Conservation (phyloP, 2,888 invertebrate species). For the Chromoteleia sp. region DNA sequence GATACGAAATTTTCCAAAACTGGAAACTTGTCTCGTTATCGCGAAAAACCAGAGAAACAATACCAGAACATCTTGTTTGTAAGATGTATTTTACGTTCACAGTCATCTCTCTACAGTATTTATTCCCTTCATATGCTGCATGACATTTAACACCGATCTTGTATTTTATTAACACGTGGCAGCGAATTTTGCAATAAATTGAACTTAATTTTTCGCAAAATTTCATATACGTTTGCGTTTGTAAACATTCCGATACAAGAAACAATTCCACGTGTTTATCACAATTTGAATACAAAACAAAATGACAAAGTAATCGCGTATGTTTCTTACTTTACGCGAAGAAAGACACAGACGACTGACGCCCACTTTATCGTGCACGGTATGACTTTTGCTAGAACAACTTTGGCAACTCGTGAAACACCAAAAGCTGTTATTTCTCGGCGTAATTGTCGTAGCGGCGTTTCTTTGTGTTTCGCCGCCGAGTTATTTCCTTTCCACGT, state of each 20-base stretch:
- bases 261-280: background rate
- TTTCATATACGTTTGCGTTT: background rate
- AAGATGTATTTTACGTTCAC: background rate
- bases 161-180: slow-evolving; percentile 13
- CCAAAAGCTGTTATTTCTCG: slow-evolving; percentile 74
- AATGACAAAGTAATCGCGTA: slow-evolving; percentile 18
- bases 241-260: background rate
- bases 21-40: too few relatives aligned
- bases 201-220: background rate
- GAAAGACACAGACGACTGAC: slow-evolving; percentile 55
- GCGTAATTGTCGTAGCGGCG: slow-evolving; percentile 73
- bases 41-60: slow-evolving; percentile 21
- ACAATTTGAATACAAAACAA: slow-evolving; percentile 8
- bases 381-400: slow-evolving; percentile 61
- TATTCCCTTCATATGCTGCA: slow-evolving; percentile 4
- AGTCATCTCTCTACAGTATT: slow-evolving; percentile 1
- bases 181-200: slow-evolving; percentile 1
- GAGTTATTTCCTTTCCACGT: slow-evolving; percentile 59
- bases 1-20: too few relatives aligned
- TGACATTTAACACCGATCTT: slow-evolving; percentile 33
- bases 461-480: slow-evolving; percentile 67
- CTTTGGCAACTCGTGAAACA: slow-evolving; percentile 69
- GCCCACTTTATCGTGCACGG: slow-evolving; percentile 60
- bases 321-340: slow-evolving; percentile 39
- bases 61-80: background rate